These are phyloP conservation scores for Nomada ferruginata DNA, from an alignment of 2,888 invertebrate species.

Conservation along the genomic window DNA sequence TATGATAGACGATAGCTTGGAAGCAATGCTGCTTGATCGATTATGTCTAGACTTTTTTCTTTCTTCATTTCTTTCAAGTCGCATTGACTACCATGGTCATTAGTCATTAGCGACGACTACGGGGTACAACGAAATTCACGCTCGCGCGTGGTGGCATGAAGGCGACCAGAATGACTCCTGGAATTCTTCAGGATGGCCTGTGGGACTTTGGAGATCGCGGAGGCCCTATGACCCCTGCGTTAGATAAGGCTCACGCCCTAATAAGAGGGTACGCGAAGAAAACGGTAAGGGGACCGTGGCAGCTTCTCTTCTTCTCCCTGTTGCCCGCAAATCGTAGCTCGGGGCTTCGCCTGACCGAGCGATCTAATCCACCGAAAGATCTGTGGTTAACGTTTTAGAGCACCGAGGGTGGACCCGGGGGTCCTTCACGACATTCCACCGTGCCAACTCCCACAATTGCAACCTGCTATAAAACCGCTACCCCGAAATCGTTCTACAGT, in stretches of 20 bases:
- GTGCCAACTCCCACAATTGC: constrained; percentile 73
- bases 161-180: constrained; percentile 70
- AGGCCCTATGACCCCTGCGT: constrained; percentile 80
- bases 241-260: constrained; percentile 84
- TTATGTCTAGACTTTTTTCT: background rate
- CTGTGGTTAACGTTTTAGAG: constrained; percentile 80
- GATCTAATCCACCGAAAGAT: constrained; percentile 74
- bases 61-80: background rate
- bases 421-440: constrained; percentile 72
- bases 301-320: constrained; percentile 65
- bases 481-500: constrained; percentile 47
- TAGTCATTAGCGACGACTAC: too few relatives aligned
- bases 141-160: constrained; percentile 30
- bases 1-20: background rate
- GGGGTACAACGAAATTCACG: background rate
- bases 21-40: background rate
- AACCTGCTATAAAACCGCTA: constrained; percentile 57
- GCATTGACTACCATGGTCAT: too few relatives aligned
- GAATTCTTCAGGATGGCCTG: constrained; percentile 70
- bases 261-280: constrained; percentile 81
- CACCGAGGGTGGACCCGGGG: constrained; percentile 60
- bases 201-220: constrained; percentile 80
- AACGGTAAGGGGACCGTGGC: constrained; percentile 67
- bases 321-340: constrained; percentile 70
- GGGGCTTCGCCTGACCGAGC: constrained; percentile 68